These are phyloP conservation scores for Delphinapterus leucas DNA, from an alignment of 2,113 vertebrate genomes.

Conservation along the genomic window DNA sequence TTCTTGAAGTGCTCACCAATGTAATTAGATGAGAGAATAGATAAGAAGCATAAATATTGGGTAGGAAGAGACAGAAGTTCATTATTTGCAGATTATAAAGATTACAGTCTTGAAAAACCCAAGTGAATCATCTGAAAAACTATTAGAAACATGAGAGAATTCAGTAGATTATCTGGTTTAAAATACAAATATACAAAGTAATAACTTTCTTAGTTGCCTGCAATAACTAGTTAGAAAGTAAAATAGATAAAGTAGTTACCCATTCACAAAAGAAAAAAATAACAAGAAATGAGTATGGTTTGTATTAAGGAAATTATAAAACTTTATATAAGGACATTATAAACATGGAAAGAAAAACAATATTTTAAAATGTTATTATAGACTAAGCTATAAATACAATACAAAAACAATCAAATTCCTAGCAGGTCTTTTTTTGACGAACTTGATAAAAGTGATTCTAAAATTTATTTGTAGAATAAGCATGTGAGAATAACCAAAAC, in stretches of 20 bases:
- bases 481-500: neutral
- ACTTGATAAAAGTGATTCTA: neutral
- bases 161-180: constrained; percentile 17
- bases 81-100: constrained; percentile 63
- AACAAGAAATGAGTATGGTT: neutral
- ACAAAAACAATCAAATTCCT: neutral
- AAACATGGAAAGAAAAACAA: neutral
- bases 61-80: constrained; percentile 51
- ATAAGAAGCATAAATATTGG: constrained; percentile 57
- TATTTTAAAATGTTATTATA: constrained; percentile 6
- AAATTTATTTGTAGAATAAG: neutral
- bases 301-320: neutral
- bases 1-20: constrained; percentile 36
- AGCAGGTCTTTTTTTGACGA: neutral
- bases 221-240: constrained; percentile 24
- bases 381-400: neutral
- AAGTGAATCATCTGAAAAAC: constrained; percentile 48
- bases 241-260: neutral
- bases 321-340: neutral
- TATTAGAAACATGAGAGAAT: constrained; percentile 30
- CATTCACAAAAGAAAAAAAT: neutral
- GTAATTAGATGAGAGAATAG: constrained; percentile 59
- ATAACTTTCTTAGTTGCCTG: constrained; percentile 30
- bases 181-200: constrained; percentile 23
- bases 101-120: constrained; percentile 60